Base-by-base conservation (phyloP, 2,113 vertebrate genomes). In the Pelusios castaneus region DNA sequence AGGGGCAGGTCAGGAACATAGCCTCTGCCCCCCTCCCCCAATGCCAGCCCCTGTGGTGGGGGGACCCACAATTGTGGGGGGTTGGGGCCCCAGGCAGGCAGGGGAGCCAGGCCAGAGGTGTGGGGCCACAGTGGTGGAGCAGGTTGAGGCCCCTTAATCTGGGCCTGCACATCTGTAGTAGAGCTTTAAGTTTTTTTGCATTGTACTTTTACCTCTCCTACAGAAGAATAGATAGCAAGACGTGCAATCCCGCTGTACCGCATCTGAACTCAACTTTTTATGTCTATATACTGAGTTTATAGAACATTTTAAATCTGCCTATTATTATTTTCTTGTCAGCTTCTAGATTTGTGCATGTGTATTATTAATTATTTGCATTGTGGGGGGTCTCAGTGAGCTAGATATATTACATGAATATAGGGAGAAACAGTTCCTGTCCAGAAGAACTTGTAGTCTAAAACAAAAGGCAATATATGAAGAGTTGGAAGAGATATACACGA, bases 181-280 rank as follows among this genome's bases (percentile, higher is more conserved):
- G 85, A 5, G 60, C 16, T 5, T 93, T 92, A 82, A 22, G 17
- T 29, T n/a, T 27, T 51, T 83, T n/a, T 83, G 21, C 70, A 75
- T 24, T 2, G 1, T 63, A 12, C 93, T 93, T 91, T 85, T 88
- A 43, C 93, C 85, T 14, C 3, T 88, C 52, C 4, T 29, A 76
- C 85, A 85, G 79, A 90, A 84, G 45, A 93, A 79, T 45, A 76
- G 43, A 54, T 14, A 79, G 4, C 38, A 70, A 90, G 16, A 21
- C 10, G 21, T 17, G 6, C 88, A 92, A 49, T 82, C 47, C 87
- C 8, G 7, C 70, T 73, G 4, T n/a, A 19, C 12, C 3, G 89
- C 47, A 38, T 91, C 67, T 88, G 70, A 85, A 29, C 12, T 92
- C 38, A 38, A 5, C 10, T 27, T 75, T 75, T 24, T 43, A 67